phyloP scores from a whole-genome alignment of 2,113 vertebrate genomes.

The Zeus faber region DNA sequence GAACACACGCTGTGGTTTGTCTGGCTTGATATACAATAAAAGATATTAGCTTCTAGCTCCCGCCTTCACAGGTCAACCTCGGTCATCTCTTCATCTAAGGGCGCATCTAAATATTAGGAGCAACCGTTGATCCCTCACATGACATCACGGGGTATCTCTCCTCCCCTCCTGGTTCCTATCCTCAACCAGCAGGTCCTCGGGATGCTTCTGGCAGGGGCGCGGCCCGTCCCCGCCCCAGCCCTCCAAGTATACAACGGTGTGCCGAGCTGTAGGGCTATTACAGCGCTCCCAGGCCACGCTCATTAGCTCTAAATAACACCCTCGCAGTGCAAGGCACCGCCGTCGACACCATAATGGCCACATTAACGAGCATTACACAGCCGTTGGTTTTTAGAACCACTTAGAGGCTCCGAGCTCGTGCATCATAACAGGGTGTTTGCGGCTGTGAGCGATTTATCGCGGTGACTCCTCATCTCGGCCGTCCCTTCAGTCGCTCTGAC shows the following conservation, averaged over 20 bases:
- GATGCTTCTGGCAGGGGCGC: background rate
- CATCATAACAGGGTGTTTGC: slow-evolving; percentile 58
- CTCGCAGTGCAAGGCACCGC: slow-evolving; percentile 42
- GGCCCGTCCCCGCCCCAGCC: slow-evolving; percentile 13
- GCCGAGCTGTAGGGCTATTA: slow-evolving; percentile 48
- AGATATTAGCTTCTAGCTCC: background rate
- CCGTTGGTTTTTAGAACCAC: slow-evolving; percentile 67
- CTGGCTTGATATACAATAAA: no score
- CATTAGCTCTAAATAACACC: slow-evolving; percentile 66
- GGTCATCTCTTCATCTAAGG: slow-evolving; percentile 46
- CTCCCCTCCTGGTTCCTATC: background rate
- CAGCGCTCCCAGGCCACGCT: slow-evolving; percentile 57
- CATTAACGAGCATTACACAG: slow-evolving; percentile 70
- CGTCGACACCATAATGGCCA: slow-evolving; percentile 57
- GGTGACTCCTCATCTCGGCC: slow-evolving; percentile 18
- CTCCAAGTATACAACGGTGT: no score
- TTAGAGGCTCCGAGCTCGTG: slow-evolving; percentile 53
- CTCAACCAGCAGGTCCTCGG: no score
- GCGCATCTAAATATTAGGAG: no score
- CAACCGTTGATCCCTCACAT: slow-evolving; percentile 29
- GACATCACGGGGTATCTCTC: slow-evolving; percentile 36
- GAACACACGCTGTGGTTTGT: no score
- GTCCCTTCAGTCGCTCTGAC: background rate
- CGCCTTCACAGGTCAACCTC: slow-evolving; percentile 9
- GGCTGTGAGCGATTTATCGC: slow-evolving; percentile 19